A percentile compares a stretch with the other conserved stretches of the same genome.
Evolutionary conservation across 2,888 invertebrate genomes (phyloP).

Genomic region (Meloe dianella): DNA sequence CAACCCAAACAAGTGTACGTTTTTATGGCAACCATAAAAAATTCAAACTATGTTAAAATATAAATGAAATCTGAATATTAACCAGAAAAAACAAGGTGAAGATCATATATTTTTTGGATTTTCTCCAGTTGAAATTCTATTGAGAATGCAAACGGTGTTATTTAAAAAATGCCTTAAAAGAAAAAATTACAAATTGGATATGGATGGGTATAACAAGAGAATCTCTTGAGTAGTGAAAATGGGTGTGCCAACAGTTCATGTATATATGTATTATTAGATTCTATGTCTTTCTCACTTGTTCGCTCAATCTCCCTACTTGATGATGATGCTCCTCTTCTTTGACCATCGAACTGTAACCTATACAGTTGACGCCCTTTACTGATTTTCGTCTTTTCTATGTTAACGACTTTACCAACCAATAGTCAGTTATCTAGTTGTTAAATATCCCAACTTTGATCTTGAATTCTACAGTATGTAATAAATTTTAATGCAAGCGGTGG

Average conservation of each 20-base stretch:
- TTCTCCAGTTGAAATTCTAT: background rate
- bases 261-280: background rate
- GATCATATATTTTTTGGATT: background rate
- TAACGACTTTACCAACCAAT: background rate
- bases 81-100: background rate
- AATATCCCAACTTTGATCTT: slow-evolving; percentile 7
- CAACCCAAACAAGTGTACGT: background rate
- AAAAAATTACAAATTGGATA: background rate
- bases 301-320: too few species aligned
- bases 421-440: slow-evolving; percentile 1
- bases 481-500: background rate
- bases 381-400: slow-evolving; percentile 4
- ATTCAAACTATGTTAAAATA: background rate
- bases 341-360: slow-evolving; percentile 1
- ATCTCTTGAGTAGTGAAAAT: background rate
- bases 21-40: background rate
- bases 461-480: background rate
- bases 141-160: background rate
- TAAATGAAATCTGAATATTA: slow-evolving; percentile 3
- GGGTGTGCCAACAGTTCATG: slow-evolving; percentile 6
- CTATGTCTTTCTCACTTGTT: background rate
- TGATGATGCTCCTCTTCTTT: slow-evolving; percentile 1
- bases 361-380: slow-evolving; percentile 9
- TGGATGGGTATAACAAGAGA: background rate
- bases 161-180: background rate